Evolutionary conservation across 2,113 vertebrate species (phyloP).

Genomic region (Pterocles burchelli): DNA sequence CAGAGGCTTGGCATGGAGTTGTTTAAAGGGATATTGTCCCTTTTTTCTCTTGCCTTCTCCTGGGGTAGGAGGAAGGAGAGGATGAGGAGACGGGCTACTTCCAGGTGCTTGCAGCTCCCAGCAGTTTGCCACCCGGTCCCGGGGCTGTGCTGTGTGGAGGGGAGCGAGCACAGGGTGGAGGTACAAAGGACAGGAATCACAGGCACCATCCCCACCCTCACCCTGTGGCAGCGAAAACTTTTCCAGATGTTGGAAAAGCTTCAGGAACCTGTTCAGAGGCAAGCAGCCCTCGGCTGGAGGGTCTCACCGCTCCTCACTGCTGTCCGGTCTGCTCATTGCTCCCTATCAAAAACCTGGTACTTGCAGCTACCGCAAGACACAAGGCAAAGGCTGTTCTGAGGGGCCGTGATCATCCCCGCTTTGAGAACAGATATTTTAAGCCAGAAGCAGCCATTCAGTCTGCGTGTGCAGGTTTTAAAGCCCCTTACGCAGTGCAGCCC

Average conservation of each 20-base stretch:
- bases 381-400: not conserved
- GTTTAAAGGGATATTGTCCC: constrained; percentile 73
- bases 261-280: not conserved
- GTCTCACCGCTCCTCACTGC: not conserved
- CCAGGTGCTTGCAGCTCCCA: too few relatives aligned
- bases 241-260: not conserved
- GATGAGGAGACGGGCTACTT: not conserved
- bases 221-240: not conserved
- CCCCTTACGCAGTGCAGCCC: not conserved
- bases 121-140: not conserved
- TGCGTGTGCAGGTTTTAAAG: not conserved
- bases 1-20: constrained; percentile 43
- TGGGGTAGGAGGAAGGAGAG: not conserved
- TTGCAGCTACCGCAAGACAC: not conserved
- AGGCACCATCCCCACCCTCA: not conserved
- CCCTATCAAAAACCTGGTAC: not conserved
- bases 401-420: accelerated
- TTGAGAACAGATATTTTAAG: not conserved
- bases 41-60: constrained; percentile 6
- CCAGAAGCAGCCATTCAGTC: not conserved
- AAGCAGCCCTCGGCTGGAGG: not conserved
- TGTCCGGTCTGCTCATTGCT: not conserved
- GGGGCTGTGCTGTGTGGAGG: not conserved
- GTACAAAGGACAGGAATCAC: not conserved
- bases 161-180: not conserved